Percentiles rank a stretch among this genome's conserved stretches.
Conservation (phyloP, 2,113 vertebrate genomes). For the Mirza zaza region DNA sequence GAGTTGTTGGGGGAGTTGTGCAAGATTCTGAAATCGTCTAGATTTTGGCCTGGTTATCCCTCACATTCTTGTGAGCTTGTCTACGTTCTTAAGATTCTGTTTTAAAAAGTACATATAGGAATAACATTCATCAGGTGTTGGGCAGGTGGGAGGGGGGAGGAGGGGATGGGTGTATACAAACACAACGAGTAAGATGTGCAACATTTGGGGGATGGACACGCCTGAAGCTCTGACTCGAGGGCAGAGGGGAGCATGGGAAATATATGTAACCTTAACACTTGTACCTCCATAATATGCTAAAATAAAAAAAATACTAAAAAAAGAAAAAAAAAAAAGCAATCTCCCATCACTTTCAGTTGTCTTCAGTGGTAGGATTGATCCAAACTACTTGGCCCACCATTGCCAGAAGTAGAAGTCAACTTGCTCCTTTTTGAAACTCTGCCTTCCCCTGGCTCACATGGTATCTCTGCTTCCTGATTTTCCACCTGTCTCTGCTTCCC, state of each 20-base stretch:
- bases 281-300: too few species aligned
- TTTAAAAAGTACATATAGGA: too few species aligned
- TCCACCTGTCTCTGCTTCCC: background rate
- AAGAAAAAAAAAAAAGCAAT: background rate
- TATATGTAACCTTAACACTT: too few species aligned
- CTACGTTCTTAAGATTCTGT: background rate
- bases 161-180: too few species aligned
- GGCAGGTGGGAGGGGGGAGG: too few species aligned
- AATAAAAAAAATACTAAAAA: too few species aligned
- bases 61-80: background rate
- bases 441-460: background rate
- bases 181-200: too few species aligned
- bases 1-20: accelerated
- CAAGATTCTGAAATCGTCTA: background rate
- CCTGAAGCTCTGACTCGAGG: too few species aligned
- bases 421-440: background rate
- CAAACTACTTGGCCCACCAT: background rate
- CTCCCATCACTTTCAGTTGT: background rate
- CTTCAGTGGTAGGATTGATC: background rate
- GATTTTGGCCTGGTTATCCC: background rate
- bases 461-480: background rate
- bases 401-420: background rate
- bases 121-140: too few species aligned
- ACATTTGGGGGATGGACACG: too few species aligned
- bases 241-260: too few species aligned